Evolutionary conservation across 2,113 vertebrate genomes (phyloP), one percentile per base, ranked within the genome.

Genomic region (Phalacrocorax brasilianus): DNA sequence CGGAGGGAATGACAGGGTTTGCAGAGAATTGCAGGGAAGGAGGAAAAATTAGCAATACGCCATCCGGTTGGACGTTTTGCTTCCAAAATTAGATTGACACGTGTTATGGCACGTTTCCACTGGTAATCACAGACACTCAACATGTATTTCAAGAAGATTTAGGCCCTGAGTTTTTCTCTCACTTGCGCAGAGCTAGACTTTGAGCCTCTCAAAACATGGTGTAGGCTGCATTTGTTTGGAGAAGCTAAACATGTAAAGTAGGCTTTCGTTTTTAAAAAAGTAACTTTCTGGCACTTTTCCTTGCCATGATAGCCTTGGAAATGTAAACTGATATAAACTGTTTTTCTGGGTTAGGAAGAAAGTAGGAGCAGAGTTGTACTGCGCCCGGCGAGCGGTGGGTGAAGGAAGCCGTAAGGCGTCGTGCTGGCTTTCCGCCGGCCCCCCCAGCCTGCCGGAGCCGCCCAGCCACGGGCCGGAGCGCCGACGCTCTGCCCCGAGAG

Each of bases 31-130:
- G 6, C 91, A 47, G 44, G 62, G 32, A 79, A 53, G n/a, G 73
- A 68, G 87, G 50, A 50, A 87, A 74, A 42, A 55, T 85, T 11
- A 90, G 77, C 86, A 92, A 22, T 88, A 58, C 35, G 79, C 89
- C 95, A 82, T 91, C 70, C 92, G 5, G 88, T 90, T 96, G 97
- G 97, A 95, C 92, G 86, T 97, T 97, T 95, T 96, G 94, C 92
- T 97, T 97, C 82, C 93, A 85, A 89, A 97, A 94, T 96, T 97
- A 94, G 90, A 95, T 82, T 97, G 97, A 96, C 21, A 15, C 0
- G 38, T 67, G 55, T 92, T 96, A 92, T 97, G 97, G 96, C 97
- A 94, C 59, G 2, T 96, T 97, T 98, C 96, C 95, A 95, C 59
- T 23, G 88, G 92, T 88, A 95, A 96, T 97, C 95, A 93, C 82